Percentiles rank a stretch among this genome's conserved stretches.
phyloP scores from a whole-genome alignment of 2,888 invertebrate species.

The Synergus umbraculus region DNA sequence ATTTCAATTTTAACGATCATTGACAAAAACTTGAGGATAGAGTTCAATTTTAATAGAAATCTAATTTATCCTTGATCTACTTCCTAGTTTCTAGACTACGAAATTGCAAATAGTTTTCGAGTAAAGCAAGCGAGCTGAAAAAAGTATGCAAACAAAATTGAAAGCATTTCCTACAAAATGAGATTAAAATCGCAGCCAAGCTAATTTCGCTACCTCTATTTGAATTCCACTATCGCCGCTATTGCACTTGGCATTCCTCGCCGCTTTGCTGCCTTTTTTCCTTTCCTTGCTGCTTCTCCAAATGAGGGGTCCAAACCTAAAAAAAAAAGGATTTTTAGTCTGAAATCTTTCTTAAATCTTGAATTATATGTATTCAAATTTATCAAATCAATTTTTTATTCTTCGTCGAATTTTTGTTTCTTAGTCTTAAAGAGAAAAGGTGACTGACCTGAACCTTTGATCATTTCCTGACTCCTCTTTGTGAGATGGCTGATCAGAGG shows the following conservation, averaged over 20 bases:
- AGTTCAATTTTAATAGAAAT: not conserved
- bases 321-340: slow-evolving; percentile 38
- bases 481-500: slow-evolving; percentile 63
- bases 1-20: not conserved
- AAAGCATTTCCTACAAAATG: slow-evolving; percentile 18
- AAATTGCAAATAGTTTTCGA: slow-evolving; percentile 14
- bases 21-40: not conserved
- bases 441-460: slow-evolving; percentile 73
- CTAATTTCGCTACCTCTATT: slow-evolving; percentile 79
- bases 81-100: not conserved
- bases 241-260: slow-evolving; percentile 85
- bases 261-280: slow-evolving; percentile 83
- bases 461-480: slow-evolving; percentile 69
- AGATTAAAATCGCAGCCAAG: slow-evolving; percentile 6
- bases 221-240: slow-evolving; percentile 87
- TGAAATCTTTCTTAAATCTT: not conserved
- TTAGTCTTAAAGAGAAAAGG: slow-evolving; percentile 26
- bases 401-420: slow-evolving; percentile 41
- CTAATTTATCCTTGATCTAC: not conserved
- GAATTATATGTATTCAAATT: not conserved
- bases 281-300: slow-evolving; percentile 86
- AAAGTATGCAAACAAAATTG: slow-evolving; percentile 6
- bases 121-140: not conserved
- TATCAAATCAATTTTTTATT: slow-evolving; percentile 31
- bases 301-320: slow-evolving; percentile 84